A percentile compares a stretch with the other conserved stretches of the same genome.
phyloP scores from a whole-genome alignment of 2,113 vertebrate species.

The Ageneiosus marmoratus region DNA sequence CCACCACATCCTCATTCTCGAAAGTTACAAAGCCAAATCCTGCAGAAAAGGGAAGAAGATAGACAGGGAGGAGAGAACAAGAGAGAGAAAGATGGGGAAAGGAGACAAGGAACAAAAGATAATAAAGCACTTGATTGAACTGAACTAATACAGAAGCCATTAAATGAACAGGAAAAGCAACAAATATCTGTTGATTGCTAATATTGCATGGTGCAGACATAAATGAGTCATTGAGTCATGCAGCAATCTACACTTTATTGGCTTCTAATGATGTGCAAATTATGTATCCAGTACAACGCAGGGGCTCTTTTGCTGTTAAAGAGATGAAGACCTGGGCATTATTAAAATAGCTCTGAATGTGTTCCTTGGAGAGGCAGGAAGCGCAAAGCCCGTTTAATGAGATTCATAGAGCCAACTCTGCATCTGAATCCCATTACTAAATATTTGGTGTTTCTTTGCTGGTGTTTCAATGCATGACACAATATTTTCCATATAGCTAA shows the following conservation, averaged over 20 bases:
- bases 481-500: conserved; percentile 53
- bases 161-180: conserved; percentile 55
- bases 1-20: conserved; percentile 90
- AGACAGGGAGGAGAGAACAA: conserved; percentile 18
- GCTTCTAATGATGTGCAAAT: conserved; percentile 54
- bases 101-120: conserved; percentile 1
- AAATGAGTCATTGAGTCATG: conserved; percentile 47
- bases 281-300: conserved; percentile 50
- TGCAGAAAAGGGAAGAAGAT: conserved; percentile 52
- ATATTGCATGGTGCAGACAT: conserved; percentile 47
- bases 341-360: conserved; percentile 58
- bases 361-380: conserved; percentile 48
- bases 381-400: conserved; percentile 63
- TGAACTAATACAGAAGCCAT: conserved; percentile 48
- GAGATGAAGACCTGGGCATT: conserved; percentile 59
- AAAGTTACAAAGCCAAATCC: conserved; percentile 93
- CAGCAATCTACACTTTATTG: conserved; percentile 47
- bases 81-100: conserved; percentile 7
- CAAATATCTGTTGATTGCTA: conserved; percentile 57
- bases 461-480: conserved; percentile 58
- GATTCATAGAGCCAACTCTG: conserved; percentile 57
- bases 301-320: conserved; percentile 53
- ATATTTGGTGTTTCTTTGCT: conserved; percentile 60
- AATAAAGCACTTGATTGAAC: conserved; percentile 49
- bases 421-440: conserved; percentile 61